phyloP scores from a whole-genome alignment of 2,888 invertebrate species.

The Neoitamus cyanurus region DNA sequence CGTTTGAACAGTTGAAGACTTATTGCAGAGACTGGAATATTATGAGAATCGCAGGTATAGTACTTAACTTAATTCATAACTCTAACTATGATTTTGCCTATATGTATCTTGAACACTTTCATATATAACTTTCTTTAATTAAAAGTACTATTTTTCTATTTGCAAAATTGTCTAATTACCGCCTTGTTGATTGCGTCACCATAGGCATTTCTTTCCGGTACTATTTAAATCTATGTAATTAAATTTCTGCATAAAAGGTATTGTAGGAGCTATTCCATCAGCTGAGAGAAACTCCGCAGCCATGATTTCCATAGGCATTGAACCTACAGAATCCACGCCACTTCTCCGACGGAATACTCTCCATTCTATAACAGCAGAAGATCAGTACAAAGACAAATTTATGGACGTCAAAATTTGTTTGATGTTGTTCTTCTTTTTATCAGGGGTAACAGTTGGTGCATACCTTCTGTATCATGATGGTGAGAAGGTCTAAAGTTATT shows the following conservation, averaged over 20 bases:
- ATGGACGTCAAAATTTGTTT: neutral
- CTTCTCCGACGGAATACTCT: neutral
- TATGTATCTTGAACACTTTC: no score
- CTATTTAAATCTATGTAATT: neutral
- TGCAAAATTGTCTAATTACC: neutral
- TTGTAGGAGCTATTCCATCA: neutral
- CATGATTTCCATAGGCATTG: neutral
- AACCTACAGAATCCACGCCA: neutral
- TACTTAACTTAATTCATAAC: neutral
- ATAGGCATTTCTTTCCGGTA: no score
- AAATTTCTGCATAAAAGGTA: neutral
- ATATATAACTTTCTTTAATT: no score
- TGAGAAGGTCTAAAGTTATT: neutral
- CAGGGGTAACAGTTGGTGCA: neutral
- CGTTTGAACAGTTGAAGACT: neutral
- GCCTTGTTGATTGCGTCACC: neutral
- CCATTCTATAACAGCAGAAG: neutral
- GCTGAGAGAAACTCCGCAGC: neutral
- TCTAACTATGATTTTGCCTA: no score
- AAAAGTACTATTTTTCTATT: no score
- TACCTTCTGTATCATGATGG: neutral
- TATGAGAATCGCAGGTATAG: neutral
- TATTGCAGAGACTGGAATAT: neutral
- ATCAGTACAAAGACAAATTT: neutral
- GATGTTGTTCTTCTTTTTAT: neutral